Evolutionary conservation across 1,140 invertebrate species (phyloP), one percentile per base, ranked within the genome.

Genomic region (Microplitis mediator): DNA sequence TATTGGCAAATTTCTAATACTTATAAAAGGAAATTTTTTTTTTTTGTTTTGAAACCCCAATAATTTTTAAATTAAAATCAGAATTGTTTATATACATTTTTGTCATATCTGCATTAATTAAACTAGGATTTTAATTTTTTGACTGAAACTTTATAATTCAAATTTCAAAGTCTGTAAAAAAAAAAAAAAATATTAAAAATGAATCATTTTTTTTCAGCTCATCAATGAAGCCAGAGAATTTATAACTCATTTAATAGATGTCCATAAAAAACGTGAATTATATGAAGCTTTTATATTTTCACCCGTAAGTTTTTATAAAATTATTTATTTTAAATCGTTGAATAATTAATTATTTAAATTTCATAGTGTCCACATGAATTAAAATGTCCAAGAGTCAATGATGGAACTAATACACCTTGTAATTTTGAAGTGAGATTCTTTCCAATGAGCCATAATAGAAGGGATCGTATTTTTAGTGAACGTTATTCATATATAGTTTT

Each of bases 321-420:
- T 72, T 72, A 62, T 69, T 60, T 71, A 31, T 52, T 31, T 11
- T 16, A 14, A 14, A 70, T 16, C 5, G 4, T 67, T 31, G 1
- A 74, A 72, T 52, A 62, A 50, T 61, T 51, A 50, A 34, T 69
- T 60, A 75, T 64, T 72, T 23, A 69, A 54, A 70, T 35, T 62
- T 86, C 88, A 79, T 77, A 96, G 89, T 97, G 95, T 86, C 92
- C 95, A 0, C 94, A 97, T 81, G 92, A 96, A 73, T 80, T 85
- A 9, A 70, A 81, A 0, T 98, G 96, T 85, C 95, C 95, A 0
- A 87, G 91, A 72, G 90, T 90, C 69, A 54, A 85, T 0, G 61
- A 51, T 54, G 85, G 91, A 74, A 85, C 39, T 9, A 5, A 89
- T 5, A 92, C 89, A 9, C 92, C 93, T 0, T 97, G 96, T 82